Evolutionary conservation across 1,140 invertebrate species (phyloP), one percentile per base, ranked within the genome.

Genomic region (Uloborus diversus): DNA sequence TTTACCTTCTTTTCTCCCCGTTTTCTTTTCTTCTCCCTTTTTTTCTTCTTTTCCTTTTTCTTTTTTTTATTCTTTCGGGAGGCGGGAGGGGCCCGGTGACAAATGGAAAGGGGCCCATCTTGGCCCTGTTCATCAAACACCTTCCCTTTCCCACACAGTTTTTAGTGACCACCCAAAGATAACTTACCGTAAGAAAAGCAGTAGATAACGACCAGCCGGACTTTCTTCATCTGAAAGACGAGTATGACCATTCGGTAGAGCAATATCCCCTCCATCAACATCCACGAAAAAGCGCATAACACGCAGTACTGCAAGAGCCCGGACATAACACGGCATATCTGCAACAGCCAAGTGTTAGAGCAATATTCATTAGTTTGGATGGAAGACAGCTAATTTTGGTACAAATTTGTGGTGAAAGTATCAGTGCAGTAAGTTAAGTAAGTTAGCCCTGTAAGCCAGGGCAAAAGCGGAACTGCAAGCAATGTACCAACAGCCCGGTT

Each of bases 201-300:
- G 23, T 65, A 76, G 11, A 76, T 20, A 1, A 65, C 7, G 4
- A 25, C 9, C 1, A 47, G 7, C n/a, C 61, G 59, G 0, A 56
- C 30, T 25, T 37, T 65, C 20, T 47, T 76, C 0, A 33, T 56
- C 30, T 75, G 51, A 83, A 88, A 88, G 28, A 88, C 87, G 57
- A 87, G 84, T 30, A 88, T 86, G 9, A 88, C 82, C 88, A 88
- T 88, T 47, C 87, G 84, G 78, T 88, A 88, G 3, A 88, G 83
- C 79, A 88, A 86, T 9, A 87, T 83, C 4, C 88, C 88, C 83
- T 88, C 87, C 59, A 88, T 81, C 65, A 87, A 85, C 87, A 88
- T 88, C 88, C 88, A 88, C 49, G 84, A 84, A 80, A 89, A 89
- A 0, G 86, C 81, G 5, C 84, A 81, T 28, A 88, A 82, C 73